Evolutionary conservation across 2,797 vertebrate genomes (phyloP), one percentile per base, ranked within the genome.

Genomic region (Botia kubotai): DNA sequence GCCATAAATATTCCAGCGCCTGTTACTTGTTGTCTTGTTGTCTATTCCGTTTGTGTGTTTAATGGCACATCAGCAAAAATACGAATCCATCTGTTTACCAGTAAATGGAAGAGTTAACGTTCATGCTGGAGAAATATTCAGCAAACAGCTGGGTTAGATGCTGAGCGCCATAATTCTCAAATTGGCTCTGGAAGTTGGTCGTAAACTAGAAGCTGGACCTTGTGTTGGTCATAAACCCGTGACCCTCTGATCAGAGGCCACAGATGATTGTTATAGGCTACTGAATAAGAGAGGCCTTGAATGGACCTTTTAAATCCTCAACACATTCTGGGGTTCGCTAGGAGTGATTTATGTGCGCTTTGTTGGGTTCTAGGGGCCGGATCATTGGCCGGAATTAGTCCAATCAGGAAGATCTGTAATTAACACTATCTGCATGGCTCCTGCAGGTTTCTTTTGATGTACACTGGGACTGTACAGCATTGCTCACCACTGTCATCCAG

Each of bases 221-320:
- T 21, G 23, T 78, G 26, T 63, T 43, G 57, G 29, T 19, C 79
- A 39, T 75, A 72, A 82, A 82, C 67, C 4, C 50, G 36, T 82
- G 62, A 82, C 46, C 69, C 33, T 17, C 50, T 60, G 52, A 70
- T 70, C 23, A 70, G 66, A 60, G 71, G 67, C 14, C 53, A 36
- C 14, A 69, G 26, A 75, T 81, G 72, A 71, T 48, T 17, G 4
- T 21, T 19, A 26, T 36, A 43, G 19, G 39, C 23, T 58, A 23
- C 13, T 50, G 52, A 77, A 67, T 77, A 63, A 69, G 52, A 53
- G 29, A 60, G 65, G n/a, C 68, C 19, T 58, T 36, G 52, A 68
- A 53, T 43, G 23, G 39, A 62, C 19, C 53, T 8, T 12, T 36
- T 69, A 48, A 14, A 50, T 75, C 26, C 29, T 62, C 5, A 36